phyloP scores from a whole-genome alignment of 2,113 vertebrate species.

The Melanostigma gelatinosum region DNA sequence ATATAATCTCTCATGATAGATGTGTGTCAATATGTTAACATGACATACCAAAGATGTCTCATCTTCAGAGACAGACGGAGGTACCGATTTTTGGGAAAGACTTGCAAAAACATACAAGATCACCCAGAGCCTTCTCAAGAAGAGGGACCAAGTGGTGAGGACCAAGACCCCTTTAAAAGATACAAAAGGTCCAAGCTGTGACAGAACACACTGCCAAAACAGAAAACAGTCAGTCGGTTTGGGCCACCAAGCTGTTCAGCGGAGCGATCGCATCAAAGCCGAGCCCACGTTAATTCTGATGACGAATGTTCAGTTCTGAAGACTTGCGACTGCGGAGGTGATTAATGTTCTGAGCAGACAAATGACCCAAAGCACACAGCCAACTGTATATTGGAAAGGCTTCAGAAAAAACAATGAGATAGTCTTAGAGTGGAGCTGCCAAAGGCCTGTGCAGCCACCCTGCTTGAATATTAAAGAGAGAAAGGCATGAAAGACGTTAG shows the following conservation, averaged over 20 bases:
- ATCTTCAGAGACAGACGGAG: background rate
- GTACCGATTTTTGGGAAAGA: background rate
- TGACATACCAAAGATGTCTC: background rate
- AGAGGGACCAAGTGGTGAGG: background rate
- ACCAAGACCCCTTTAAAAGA: background rate
- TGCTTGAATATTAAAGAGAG: background rate
- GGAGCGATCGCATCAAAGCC: background rate
- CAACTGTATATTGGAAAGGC: background rate
- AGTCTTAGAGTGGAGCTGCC: background rate
- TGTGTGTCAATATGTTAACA: background rate
- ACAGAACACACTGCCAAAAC: background rate
- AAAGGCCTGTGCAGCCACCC: background rate
- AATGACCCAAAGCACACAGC: background rate
- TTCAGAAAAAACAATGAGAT: slow-evolving; percentile 1
- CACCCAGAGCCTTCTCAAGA: background rate
- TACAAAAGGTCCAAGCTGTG: background rate
- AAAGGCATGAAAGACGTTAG: background rate
- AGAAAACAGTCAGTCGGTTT: background rate
- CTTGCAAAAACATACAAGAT: background rate
- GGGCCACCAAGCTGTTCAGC: background rate
- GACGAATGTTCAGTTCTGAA: background rate
- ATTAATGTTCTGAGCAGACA: slow-evolving; percentile 14
- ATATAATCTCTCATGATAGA: background rate
- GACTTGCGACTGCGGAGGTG: background rate
- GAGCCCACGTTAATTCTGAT: background rate